Percentiles rank a stretch among this genome's conserved stretches.
Conservation (phyloP, 92 coral and sea anemone species). For the Phymanthus crucifer region DNA sequence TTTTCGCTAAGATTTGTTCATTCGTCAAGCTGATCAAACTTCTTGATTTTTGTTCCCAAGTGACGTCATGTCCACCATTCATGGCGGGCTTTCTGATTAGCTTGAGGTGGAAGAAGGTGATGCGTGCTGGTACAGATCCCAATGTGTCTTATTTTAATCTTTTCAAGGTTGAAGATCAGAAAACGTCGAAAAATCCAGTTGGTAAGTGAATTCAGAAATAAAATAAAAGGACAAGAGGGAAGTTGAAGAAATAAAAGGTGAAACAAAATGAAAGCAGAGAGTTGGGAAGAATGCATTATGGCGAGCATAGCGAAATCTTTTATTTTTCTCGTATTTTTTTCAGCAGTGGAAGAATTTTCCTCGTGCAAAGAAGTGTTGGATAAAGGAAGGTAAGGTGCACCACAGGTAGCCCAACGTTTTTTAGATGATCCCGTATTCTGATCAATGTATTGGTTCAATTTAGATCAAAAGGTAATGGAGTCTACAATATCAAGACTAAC, state of each 20-base stretch:
- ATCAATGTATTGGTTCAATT: neutral
- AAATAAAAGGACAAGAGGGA: neutral
- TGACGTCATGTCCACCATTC: neutral
- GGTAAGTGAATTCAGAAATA: neutral
- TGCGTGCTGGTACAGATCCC: neutral
- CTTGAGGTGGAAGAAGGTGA: no score
- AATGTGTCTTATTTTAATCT: neutral
- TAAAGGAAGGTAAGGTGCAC: constrained; percentile 15
- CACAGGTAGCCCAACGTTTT: neutral
- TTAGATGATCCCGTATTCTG: neutral
- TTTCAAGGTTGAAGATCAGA: neutral
- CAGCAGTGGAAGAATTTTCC: constrained; percentile 9
- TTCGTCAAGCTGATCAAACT: neutral
- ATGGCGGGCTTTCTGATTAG: no score
- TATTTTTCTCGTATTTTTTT: neutral
- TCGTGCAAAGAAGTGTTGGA: constrained; percentile 20
- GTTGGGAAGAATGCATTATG: neutral
- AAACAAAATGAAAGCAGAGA: neutral
- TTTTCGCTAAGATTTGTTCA: neutral
- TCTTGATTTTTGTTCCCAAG: neutral
- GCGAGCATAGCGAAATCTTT: neutral
- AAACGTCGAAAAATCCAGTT: neutral
- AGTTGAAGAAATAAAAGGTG: neutral
- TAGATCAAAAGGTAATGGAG: constrained; percentile 30
- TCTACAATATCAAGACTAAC: constrained; percentile 31